Evolutionary conservation across 2,888 invertebrate species (phyloP), one percentile per base, ranked within the genome.

Genomic region (Stegana nigrithorax): DNA sequence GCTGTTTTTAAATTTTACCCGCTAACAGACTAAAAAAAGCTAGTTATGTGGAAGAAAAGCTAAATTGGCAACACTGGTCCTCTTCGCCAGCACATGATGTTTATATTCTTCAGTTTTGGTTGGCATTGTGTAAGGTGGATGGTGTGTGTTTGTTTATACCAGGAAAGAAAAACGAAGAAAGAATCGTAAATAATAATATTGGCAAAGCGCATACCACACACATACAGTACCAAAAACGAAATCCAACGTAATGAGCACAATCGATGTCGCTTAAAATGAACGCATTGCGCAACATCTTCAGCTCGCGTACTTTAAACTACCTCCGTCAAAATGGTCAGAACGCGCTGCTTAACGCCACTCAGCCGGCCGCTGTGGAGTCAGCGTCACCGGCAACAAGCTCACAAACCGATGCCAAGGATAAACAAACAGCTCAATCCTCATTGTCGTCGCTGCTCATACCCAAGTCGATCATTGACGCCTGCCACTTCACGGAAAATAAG

Each of bases 311-410:
- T 5, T 64, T 83, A 27, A 79, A 75, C 66, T 73, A 73, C 58
- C 68, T 82, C 32, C 76, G 83, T 17, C 82, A 82, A 59, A 80
- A 81, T 77, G 83, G 81, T 59, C 82, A 82, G 53, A 82, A 82
- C 60, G 82, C 82, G n/a, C 73, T 82, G 57, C 70, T 82, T 50
- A 82, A 83, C 56, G 70, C 75, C 23, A 72, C 83, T 12, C 81
- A 83, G 14, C 78, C 72, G 1, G 67, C 70, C 47, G 72, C 72
- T 8, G 67, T 61, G 59, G 59, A 60, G 1, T 50, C 59, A 6
- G 25, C 25, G 6, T 59, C 42, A 39, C 6, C 58, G 2, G 60
- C 59, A 2, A 17, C 59, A 32, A 29, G 14, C 1, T 36, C 67
- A 47, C 6, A 29, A 29, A 45, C 19, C 69, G 50, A 55, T 69